A percentile compares a stretch with the other conserved stretches of the same genome.
Evolutionary conservation across 1,140 invertebrate species (phyloP).

Genomic region (Scylla paramamosain): DNA sequence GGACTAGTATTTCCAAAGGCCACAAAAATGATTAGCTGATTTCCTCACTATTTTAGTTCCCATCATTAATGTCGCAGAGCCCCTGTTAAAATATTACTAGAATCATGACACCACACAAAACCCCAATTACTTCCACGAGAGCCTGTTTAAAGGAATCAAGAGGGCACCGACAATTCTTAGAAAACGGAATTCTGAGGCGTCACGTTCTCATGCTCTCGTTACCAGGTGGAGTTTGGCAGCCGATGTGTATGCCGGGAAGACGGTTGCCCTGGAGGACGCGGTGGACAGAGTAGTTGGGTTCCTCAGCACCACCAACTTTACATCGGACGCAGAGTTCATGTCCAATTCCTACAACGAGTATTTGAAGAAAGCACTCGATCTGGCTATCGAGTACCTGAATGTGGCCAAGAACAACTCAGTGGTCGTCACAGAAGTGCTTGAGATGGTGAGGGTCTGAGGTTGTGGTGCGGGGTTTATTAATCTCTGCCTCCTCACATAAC

Average conservation of each 20-base stretch:
- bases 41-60: too few species aligned
- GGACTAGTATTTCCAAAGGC: too few species aligned
- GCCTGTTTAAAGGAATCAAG: too few species aligned
- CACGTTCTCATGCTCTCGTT: background rate
- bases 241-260: background rate
- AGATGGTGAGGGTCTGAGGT: background rate
- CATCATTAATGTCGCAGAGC: too few species aligned
- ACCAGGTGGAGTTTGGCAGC: background rate
- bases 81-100: too few species aligned
- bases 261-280: background rate
- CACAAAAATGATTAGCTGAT: too few species aligned
- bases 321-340: background rate
- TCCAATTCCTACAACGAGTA: background rate
- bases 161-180: too few species aligned
- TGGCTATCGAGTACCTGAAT: background rate
- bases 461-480: background rate
- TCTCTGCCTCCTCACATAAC: too few species aligned
- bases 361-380: background rate
- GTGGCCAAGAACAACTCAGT: background rate
- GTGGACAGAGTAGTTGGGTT: background rate
- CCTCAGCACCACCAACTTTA: background rate
- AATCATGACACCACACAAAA: too few species aligned
- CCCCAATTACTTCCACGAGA: too few species aligned
- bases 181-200: too few species aligned
- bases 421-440: background rate